These are phyloP conservation scores for Tribolium castaneum DNA, from an alignment of 1,140 invertebrate genomes.

Conservation along the genomic window DNA sequence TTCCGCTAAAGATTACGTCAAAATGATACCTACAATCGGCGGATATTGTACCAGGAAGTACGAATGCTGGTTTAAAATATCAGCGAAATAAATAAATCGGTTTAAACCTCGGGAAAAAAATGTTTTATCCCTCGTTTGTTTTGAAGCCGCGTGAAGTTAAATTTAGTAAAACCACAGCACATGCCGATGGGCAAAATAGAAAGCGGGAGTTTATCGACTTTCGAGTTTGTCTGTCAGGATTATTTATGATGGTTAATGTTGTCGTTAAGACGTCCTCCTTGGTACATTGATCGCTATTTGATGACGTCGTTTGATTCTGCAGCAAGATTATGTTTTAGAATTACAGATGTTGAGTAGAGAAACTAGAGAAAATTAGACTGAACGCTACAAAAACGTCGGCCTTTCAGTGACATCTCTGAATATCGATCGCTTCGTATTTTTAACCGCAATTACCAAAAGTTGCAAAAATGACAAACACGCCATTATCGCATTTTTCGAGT, in stretches of 20 bases:
- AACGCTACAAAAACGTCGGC: conserved; percentile 17
- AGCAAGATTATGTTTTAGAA: conserved; percentile 47
- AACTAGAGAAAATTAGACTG: conserved; percentile 15
- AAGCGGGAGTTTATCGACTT: conserved; percentile 46
- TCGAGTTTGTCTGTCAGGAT: conserved; percentile 47
- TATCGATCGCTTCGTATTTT: conserved; percentile 16
- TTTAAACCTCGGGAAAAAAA: neutral
- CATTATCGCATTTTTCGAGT: neutral
- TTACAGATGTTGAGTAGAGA: conserved; percentile 42
- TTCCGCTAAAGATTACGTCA: neutral
- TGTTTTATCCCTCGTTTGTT: neutral
- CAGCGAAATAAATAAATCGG: neutral
- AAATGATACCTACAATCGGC: neutral
- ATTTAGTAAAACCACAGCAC: conserved; percentile 10
- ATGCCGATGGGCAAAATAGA: conserved; percentile 34
- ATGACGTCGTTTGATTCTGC: conserved; percentile 50
- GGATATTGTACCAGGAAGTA: neutral
- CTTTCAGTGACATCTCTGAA: conserved; percentile 39
- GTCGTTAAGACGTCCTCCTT: conserved; percentile 50
- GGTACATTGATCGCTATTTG: conserved; percentile 51
- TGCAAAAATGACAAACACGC: neutral
- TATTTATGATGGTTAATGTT: conserved; percentile 51
- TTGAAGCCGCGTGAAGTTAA: conserved; percentile 2
- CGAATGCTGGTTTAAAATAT: neutral
- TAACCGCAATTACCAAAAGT: conserved; percentile 24